phyloP scores from a whole-genome alignment of 2,113 vertebrate species.

The Lipotes vexillifer region DNA sequence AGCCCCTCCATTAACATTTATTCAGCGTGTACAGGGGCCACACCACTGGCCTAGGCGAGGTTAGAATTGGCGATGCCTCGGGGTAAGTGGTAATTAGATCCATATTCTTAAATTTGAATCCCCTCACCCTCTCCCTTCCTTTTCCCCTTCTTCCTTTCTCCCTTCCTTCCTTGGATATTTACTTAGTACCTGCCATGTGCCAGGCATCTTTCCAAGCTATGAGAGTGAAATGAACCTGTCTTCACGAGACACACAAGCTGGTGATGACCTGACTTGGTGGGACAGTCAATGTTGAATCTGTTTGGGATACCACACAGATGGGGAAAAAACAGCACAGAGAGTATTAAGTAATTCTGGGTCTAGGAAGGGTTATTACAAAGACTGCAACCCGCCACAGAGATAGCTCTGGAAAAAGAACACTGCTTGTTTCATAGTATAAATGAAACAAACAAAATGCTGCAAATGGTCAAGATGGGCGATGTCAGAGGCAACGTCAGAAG shows the following conservation, averaged over 20 bases:
- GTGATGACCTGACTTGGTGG: accelerated
- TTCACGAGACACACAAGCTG: background rate
- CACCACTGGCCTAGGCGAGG: accelerated
- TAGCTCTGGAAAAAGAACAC: background rate
- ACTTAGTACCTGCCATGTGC: background rate
- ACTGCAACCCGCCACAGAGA: background rate
- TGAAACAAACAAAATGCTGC: background rate
- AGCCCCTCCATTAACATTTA: background rate
- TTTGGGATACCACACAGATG: background rate
- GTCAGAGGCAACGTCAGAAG: background rate
- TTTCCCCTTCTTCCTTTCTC: background rate
- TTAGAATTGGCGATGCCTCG: accelerated
- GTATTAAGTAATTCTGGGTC: background rate
- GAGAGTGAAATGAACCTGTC: background rate
- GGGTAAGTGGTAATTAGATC: background rate
- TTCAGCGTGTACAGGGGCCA: accelerated
- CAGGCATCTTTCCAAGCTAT: background rate
- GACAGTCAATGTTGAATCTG: background rate
- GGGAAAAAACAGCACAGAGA: background rate
- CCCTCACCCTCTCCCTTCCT: background rate
- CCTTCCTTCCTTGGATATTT: background rate
- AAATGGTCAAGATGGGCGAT: background rate
- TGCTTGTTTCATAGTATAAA: background rate
- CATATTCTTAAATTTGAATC: background rate
- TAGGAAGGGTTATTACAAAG: background rate